A percentile compares a stretch with the other conserved stretches of the same genome.
phyloP scores from a whole-genome alignment of 2,797 vertebrate genomes.

The Manis crassicaudata region DNA sequence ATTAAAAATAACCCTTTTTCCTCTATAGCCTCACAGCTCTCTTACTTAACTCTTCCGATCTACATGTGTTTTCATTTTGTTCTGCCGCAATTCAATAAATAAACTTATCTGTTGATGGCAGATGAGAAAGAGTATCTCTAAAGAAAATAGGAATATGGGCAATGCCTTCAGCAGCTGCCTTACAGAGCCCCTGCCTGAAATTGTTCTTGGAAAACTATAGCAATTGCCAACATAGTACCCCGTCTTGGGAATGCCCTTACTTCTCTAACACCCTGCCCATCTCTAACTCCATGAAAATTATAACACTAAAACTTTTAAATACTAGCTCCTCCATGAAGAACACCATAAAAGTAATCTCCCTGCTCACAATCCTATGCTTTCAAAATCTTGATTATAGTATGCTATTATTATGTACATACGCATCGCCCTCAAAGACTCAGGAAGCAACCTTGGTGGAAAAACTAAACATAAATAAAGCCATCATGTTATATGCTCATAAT shows the following conservation, averaged over 20 bases:
- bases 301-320: background rate
- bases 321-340: background rate
- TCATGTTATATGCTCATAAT: background rate
- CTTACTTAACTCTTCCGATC: background rate
- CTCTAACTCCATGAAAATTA: background rate
- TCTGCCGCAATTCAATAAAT: background rate
- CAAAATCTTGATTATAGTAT: background rate
- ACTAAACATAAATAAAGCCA: background rate
- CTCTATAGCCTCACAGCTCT: background rate
- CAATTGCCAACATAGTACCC: background rate
- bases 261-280: background rate
- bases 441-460: background rate
- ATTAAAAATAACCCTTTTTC: background rate
- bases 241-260: background rate
- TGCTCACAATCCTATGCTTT: background rate
- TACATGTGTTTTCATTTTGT: background rate
- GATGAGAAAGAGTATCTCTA: background rate
- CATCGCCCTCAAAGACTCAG: background rate
- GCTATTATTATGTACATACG: background rate
- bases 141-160: background rate
- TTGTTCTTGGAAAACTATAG: background rate
- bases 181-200: background rate
- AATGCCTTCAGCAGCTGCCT: background rate
- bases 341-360: background rate
- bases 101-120: background rate